These are phyloP conservation scores for Pogoniulus pusillus DNA, from an alignment of 2,797 vertebrate genomes.

Conservation along the genomic window DNA sequence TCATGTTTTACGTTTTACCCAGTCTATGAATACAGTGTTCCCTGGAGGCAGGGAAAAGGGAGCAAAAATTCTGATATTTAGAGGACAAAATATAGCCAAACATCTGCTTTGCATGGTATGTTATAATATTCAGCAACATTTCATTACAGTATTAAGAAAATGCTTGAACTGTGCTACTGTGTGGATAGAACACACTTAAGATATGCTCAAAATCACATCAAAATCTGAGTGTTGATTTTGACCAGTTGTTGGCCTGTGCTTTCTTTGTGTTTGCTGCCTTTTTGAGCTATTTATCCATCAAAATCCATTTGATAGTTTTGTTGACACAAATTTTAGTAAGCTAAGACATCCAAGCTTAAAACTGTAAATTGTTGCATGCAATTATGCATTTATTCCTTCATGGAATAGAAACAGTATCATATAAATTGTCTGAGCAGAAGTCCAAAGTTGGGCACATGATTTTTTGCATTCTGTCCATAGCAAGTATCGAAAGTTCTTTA, in stretches of 20 bases:
- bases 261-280: neutral
- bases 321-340: neutral
- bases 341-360: neutral
- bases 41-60: neutral
- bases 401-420: neutral
- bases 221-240: neutral
- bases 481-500: neutral
- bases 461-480: neutral
- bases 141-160: neutral
- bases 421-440: neutral
- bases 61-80: neutral
- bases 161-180: neutral
- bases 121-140: neutral
- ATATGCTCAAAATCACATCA: neutral
- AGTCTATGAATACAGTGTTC: neutral
- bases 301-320: neutral
- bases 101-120: fast-evolving
- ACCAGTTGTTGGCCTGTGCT: neutral
- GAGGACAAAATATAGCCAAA: neutral
- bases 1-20: neutral
- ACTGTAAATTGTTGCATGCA: neutral
- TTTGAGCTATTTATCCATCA: neutral
- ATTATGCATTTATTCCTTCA: neutral
- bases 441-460: neutral
- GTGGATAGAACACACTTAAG: neutral